phyloP scores from a whole-genome alignment of 2,113 vertebrate species.

The Crocuta crocuta region DNA sequence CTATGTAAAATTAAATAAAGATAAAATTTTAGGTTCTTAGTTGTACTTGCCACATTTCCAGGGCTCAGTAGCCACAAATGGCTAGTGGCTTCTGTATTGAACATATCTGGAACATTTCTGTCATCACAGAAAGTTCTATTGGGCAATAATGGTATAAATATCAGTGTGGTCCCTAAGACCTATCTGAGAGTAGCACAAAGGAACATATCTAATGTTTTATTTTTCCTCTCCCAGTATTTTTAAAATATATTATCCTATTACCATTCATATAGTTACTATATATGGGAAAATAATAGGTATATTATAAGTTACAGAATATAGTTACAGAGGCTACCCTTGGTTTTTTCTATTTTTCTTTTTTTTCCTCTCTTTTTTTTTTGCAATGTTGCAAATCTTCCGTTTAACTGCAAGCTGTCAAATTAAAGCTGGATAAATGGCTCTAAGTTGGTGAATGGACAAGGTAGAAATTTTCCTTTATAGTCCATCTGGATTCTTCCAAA shows the following conservation, averaged over 20 bases:
- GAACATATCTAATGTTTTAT: background rate
- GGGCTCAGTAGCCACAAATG: background rate
- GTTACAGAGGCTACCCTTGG: background rate
- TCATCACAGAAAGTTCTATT: background rate
- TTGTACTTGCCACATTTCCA: background rate
- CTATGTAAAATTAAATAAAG: background rate
- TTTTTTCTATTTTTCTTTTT: background rate
- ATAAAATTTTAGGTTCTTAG: background rate
- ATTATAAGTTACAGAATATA: background rate
- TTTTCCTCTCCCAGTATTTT: background rate
- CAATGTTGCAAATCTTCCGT: background rate
- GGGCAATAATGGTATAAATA: background rate
- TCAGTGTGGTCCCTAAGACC: background rate
- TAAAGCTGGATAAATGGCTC: background rate
- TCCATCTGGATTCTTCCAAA: background rate
- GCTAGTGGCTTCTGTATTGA: background rate
- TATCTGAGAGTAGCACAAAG: background rate
- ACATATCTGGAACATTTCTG: background rate
- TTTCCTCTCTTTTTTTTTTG: background rate
- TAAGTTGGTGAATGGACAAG: background rate
- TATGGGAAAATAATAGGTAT: background rate
- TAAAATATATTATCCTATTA: background rate
- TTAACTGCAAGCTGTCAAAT: background rate
- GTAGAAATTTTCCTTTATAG: background rate
- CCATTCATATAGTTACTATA: background rate